These are phyloP conservation scores for Malthinus seriepunctatus DNA, from an alignment of 2,888 invertebrate genomes.

Conservation along the genomic window DNA sequence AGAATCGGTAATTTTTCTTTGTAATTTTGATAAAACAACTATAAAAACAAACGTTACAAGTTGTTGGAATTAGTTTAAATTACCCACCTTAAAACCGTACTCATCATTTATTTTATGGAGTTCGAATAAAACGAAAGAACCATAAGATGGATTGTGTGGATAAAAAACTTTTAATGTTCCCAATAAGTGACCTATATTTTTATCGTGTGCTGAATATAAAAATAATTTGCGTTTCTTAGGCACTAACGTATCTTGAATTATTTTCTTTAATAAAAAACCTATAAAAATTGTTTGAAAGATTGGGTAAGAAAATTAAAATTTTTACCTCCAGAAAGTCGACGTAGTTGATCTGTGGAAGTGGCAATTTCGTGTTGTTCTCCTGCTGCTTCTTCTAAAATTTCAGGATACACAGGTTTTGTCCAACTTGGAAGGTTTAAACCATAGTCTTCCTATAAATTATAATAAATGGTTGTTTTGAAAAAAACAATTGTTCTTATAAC, in stretches of 20 bases:
- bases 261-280: background rate
- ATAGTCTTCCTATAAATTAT: slow-evolving; percentile 41
- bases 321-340: slow-evolving; percentile 52
- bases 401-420: slow-evolving; percentile 47
- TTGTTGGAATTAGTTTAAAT: background rate
- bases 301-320: background rate
- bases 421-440: slow-evolving; percentile 52
- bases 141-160: background rate
- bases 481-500: too few relatives aligned
- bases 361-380: slow-evolving; percentile 50
- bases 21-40: slow-evolving; percentile 4
- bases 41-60: background rate
- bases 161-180: background rate
- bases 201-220: background rate
- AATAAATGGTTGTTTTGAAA: background rate
- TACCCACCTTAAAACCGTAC: background rate
- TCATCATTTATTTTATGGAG: background rate
- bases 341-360: slow-evolving; percentile 45
- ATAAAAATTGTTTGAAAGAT: background rate
- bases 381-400: slow-evolving; percentile 46
- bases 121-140: background rate
- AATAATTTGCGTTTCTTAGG: background rate
- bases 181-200: background rate
- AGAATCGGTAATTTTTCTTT: too few relatives aligned
- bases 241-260: background rate